phyloP scores from a whole-genome alignment of 1,140 invertebrate genomes.

The Drosophila ficusphila region DNA sequence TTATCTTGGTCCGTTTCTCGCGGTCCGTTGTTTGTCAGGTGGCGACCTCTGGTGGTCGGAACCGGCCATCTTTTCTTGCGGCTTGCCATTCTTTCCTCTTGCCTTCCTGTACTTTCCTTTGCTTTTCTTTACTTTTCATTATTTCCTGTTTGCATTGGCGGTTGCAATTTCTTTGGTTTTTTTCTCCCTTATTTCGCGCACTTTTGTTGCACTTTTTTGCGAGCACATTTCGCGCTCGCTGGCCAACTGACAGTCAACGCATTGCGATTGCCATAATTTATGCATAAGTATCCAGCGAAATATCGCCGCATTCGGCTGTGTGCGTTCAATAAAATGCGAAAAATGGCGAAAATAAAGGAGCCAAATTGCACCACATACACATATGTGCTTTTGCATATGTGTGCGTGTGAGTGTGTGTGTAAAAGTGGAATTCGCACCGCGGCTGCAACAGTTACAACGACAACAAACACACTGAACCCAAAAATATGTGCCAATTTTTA shows the following conservation, averaged over 20 bases:
- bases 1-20: not conserved
- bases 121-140: conserved; percentile 33
- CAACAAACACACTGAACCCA: conserved; percentile 45
- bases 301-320: conserved; percentile 1
- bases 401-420: not conserved
- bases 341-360: conserved; percentile 5
- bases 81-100: conserved; percentile 1
- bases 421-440: conserved; percentile 49
- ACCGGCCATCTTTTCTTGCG: conserved; percentile 28
- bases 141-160: conserved; percentile 12
- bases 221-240: conserved; percentile 56
- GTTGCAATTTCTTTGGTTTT: conserved; percentile 11
- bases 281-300: conserved; percentile 65
- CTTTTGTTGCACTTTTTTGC: conserved; percentile 53
- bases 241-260: conserved; percentile 75
- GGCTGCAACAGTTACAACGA: conserved; percentile 23
- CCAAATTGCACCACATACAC: conserved; percentile 24
- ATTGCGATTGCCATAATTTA: conserved; percentile 74
- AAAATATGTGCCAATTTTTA: conserved; percentile 76
- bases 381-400: not conserved
- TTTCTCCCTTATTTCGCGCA: not conserved
- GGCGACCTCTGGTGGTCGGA: conserved; percentile 23
- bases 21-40: conserved; percentile 26
- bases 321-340: conserved; percentile 59
- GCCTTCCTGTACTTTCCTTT: not conserved